Percentiles rank a stretch among this genome's conserved stretches.
Conservation (phyloP, 1,140 invertebrate species). For the Meteorus sp. region DNA sequence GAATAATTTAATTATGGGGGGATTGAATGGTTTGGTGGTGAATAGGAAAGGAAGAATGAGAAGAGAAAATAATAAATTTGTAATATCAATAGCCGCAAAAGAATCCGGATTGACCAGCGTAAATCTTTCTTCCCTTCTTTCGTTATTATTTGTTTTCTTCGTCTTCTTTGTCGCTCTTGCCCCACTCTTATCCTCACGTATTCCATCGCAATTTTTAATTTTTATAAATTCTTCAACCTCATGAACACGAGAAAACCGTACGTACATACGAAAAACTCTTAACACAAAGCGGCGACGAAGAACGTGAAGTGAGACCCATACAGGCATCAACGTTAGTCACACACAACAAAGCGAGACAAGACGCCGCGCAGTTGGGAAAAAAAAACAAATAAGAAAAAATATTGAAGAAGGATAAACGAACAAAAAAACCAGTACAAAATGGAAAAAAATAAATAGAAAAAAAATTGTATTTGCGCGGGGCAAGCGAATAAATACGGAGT, state of each 20-base stretch:
- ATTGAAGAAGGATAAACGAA: neutral
- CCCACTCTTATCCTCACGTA: neutral
- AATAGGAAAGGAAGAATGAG: neutral
- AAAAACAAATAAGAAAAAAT: neutral
- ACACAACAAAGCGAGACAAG: neutral
- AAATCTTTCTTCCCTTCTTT: no score
- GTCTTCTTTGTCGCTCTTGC: neutral
- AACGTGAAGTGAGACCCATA: conserved; percentile 13
- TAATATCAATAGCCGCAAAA: neutral
- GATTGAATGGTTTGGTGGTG: no score
- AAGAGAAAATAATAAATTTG: neutral
- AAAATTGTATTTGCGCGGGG: conserved; percentile 23
- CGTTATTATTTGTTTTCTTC: neutral
- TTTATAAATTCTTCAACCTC: conserved; percentile 23
- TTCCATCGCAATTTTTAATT: conserved; percentile 5
- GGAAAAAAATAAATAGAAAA: neutral
- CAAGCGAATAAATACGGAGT: neutral
- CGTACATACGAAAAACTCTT: neutral
- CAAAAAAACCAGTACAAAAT: conserved; percentile 10
- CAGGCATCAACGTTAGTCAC: no score
- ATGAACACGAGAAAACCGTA: neutral
- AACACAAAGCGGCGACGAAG: neutral
- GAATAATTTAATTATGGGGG: no score
- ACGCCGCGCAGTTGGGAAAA: neutral
- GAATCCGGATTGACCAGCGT: conserved; percentile 20